These are phyloP conservation scores for Sinelater perroti DNA, from an alignment of 2,888 invertebrate genomes.

Conservation along the genomic window DNA sequence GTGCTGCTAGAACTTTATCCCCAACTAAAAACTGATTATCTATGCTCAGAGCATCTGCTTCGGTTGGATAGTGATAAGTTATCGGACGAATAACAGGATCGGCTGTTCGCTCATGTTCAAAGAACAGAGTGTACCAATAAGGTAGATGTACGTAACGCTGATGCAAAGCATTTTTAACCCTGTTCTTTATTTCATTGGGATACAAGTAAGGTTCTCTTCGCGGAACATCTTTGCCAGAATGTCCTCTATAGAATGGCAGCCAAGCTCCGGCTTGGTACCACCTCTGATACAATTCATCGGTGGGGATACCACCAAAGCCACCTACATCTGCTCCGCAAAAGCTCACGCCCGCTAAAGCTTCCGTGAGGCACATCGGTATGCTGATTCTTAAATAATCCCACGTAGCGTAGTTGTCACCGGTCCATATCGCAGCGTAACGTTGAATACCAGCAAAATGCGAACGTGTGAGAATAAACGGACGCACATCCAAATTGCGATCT, in stretches of 20 bases:
- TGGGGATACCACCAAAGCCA: constrained; percentile 95
- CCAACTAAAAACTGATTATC: constrained; percentile 84
- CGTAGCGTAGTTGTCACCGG: constrained; percentile 94
- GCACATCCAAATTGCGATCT: constrained; percentile 67
- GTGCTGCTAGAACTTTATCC: constrained; percentile 83
- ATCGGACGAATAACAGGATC: constrained; percentile 88
- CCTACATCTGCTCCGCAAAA: constrained; percentile 96
- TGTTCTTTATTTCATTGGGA: constrained; percentile 71
- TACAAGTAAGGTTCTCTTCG: constrained; percentile 96
- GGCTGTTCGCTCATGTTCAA: constrained; percentile 83
- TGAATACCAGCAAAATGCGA: constrained; percentile 93
- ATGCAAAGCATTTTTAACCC: constrained; percentile 66
- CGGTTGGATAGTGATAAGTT: constrained; percentile 87
- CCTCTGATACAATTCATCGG: constrained; percentile 85
- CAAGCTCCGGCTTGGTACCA: constrained; percentile 80
- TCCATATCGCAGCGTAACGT: constrained; percentile 92
- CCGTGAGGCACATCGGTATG: constrained; percentile 89
- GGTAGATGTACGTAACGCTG: constrained; percentile 88
- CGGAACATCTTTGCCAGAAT: constrained; percentile 93
- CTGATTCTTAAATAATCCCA: constrained; percentile 89
- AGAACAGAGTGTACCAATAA: constrained; percentile 89
- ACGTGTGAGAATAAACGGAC: constrained; percentile 92
- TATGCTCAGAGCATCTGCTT: constrained; percentile 77
- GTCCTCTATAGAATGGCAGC: constrained; percentile 93
- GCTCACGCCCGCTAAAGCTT: constrained; percentile 84